Base-by-base conservation (phyloP, 2,113 vertebrate genomes). In the Hirundichthys speculiger region DNA sequence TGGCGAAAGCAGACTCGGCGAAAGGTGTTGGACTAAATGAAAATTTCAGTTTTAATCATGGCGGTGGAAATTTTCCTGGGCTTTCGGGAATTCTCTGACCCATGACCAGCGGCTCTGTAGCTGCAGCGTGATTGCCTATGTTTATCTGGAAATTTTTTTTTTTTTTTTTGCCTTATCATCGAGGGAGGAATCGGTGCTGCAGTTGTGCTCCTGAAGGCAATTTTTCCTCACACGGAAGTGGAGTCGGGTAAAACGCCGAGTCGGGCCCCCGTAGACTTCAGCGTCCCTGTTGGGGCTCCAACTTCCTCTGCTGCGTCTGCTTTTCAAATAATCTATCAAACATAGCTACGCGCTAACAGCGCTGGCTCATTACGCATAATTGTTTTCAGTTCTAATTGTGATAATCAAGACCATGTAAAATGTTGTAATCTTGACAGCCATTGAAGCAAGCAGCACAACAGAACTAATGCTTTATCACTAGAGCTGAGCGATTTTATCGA, bases 161-260 rank as follows among this genome's bases (percentile, higher is more conserved):
- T 56, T 53, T 49, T 22, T 69, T 84, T 73, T 80, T 40, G 45
- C 56, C 56, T 82, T 77, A 73, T 80, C 66, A 2, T 51, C 0
- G 30, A 40, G 41, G 72, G 64, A 65, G 41, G 70, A 55, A 52
- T 64, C 50, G n/a, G 25, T 48, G 24, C 57, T 4, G 57, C 53
- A n/a, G 56, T 53, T 64, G 58, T 71, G 54, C 51, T 10, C 24
- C 58, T 50, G 27, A 58, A 77, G 75, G 78, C 45, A 50, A 76
- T 87, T 85, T 87, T 85, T 80, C 63, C 75, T 78, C 63, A 34
- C 15, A 19, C 49, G 63, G 40, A 75, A 39, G 45, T 60, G 38
- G 45, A 70, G 52, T 56, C 60, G 62, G 47, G 30, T 56, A 62
- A 69, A 80, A 77, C 10, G 51, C 62, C 58, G 22, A 20, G 58